Base-by-base conservation (phyloP, 2,888 invertebrate genomes). In the Leptopilina drosophilae region DNA sequence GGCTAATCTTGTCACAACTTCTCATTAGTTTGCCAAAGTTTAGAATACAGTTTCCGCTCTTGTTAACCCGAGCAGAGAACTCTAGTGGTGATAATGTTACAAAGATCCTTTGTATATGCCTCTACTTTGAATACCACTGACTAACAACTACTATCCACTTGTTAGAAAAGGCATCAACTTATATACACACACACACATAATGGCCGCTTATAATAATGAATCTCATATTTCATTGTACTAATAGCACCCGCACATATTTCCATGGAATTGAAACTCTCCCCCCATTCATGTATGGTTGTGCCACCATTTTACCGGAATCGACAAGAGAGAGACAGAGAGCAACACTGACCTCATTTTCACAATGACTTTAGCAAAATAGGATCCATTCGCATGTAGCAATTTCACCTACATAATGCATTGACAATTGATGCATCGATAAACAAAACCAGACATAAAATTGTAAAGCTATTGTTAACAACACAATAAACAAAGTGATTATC, bases 21-120 rank as follows among this genome's bases (percentile, higher is more conserved):
- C 73, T 73, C 73, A 56, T 73, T 33, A 73, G 73, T 73, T 73
- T 56, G 8, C 26, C 26, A 69, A 69, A 69, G 69, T 69, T 69
- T 49, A 26, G 53, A 69, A 69, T 53, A 69, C 49, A 49, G 69
- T 69, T 69, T 69, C 20, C 53, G 53, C 56, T 73, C 73, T 73
- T 73, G 73, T 73, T 73, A 73, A 73, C 56, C 53, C 56, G 73
- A 73, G 73, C n/a, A 26, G 73, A 73, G 73, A 56, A 73, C 33
- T 73, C 56, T 1, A 20, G 73, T 73, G 73, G 73, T 56, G 56
- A 73, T 73, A 56, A 56, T 56, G 73, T 73, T 73, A 73, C 33
- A 73, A 73, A 73, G 73, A 73, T 73, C 56, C 73, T 73, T 73
- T 56, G 56, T 73, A 33, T 33, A 73, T 73, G 53, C n/a, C 33